Base-by-base conservation (phyloP, 2,113 vertebrate species). In the Dasyprocta punctata region DNA sequence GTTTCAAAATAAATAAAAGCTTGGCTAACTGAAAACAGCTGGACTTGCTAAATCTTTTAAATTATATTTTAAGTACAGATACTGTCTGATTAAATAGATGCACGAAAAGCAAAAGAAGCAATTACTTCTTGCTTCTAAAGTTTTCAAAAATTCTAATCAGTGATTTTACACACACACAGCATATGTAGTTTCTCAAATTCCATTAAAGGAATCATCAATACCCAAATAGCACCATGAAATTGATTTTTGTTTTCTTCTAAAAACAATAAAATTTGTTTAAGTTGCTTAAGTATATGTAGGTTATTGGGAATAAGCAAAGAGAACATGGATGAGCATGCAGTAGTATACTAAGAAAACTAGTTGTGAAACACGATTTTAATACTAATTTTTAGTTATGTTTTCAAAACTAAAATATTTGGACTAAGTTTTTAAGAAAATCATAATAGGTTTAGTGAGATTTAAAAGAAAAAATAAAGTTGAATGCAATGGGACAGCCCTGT, bases 1-100 rank as follows among this genome's bases (percentile, higher is more conserved):
- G 73, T 38, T 77, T 90, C 38, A 87, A 93, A 30, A 87, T 94
- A 90, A 69, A 92, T 61, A 49, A 78, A 77, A 33, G 13, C 44
- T 30, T 49, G 73, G 41, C 38, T 78, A 49, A 78, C 47, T 78
- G 28, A 78, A 78, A 78, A 78, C 75, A 49, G 44, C 75, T 78
- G 75, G 47, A 78, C 44, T 49, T 77, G 28, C 75, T 78, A 78
- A 78, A 33, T 78, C 28, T 78, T 78, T 49, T 78, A 77, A 77
- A 49, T 77, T 77, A 49, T 49, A 77, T 49, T 78, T 78, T 30
- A 78, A 78, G 75, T 78, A 49, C 28, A 49, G 75, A 78, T 49
- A 33, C 28, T 49, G 44, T 30, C 30, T 78, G 26, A 78, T 78
- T 78, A 49, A 49, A 49, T 49, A 49, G 26, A 49, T 78, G 44